phyloP scores from a whole-genome alignment of 2,888 invertebrate genomes.

The Leucophenga maculata region DNA sequence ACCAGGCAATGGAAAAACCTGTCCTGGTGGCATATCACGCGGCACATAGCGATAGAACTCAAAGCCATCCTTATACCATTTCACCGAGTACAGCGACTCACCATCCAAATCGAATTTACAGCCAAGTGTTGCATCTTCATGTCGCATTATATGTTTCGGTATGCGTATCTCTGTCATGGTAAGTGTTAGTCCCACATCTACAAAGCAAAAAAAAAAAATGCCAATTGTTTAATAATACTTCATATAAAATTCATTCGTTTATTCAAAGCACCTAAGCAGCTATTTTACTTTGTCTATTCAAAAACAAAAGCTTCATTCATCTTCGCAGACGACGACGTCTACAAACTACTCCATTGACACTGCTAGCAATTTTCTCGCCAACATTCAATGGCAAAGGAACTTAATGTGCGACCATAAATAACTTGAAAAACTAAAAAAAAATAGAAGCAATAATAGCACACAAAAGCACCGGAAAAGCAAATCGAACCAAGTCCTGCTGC shows the following conservation, averaged over 20 bases:
- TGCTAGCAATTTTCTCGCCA: slow-evolving; percentile 4
- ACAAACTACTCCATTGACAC: no score
- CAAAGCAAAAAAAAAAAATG: slow-evolving; percentile 46
- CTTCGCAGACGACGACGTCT: not conserved
- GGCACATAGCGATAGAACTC: slow-evolving; percentile 92
- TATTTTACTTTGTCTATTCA: not conserved
- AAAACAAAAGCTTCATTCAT: not conserved
- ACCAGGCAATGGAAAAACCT: slow-evolving; percentile 85
- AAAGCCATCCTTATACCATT: slow-evolving; percentile 93
- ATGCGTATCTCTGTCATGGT: slow-evolving; percentile 85
- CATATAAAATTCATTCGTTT: not conserved
- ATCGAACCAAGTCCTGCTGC: slow-evolving; percentile 51
- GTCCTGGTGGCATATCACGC: slow-evolving; percentile 84
- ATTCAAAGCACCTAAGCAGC: slow-evolving; percentile 4
- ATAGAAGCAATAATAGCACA: slow-evolving; percentile 49
- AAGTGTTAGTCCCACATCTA: slow-evolving; percentile 74
- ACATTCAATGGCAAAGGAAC: slow-evolving; percentile 54
- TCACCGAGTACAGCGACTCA: slow-evolving; percentile 88
- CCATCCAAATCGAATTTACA: slow-evolving; percentile 89
- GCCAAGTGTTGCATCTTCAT: slow-evolving; percentile 82
- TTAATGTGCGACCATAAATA: slow-evolving; percentile 54
- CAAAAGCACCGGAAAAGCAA: no score
- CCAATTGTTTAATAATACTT: no score
- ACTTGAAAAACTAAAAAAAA: slow-evolving; percentile 39
- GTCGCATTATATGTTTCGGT: slow-evolving; percentile 86